Conservation (phyloP, 2,888 invertebrate species). For the Choristoneura rosaceana region DNA sequence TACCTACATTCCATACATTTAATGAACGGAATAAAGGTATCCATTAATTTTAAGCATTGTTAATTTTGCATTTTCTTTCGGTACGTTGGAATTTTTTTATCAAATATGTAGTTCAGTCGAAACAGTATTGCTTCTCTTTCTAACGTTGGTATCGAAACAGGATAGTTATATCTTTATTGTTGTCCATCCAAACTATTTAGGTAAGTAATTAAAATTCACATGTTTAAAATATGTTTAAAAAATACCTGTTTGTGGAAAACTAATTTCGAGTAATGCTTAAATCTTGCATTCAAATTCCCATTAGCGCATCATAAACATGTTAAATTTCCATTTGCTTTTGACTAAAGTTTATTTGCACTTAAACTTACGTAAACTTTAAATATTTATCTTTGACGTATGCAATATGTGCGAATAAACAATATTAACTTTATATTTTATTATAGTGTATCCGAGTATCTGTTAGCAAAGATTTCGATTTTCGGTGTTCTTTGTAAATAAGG, state of each 20-base stretch:
- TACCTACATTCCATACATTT: no score
- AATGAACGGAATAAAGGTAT: no score
- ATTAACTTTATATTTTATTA: constrained; percentile 7
- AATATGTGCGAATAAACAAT: constrained; percentile 23
- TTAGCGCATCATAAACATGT: constrained; percentile 29
- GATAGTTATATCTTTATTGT: no score
- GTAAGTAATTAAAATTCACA: no score
- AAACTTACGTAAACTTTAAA: constrained; percentile 28
- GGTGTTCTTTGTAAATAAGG: neutral
- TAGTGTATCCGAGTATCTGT: neutral
- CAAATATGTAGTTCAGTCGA: no score
- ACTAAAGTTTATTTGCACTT: constrained; percentile 4
- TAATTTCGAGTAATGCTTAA: neutral
- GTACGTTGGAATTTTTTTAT: no score
- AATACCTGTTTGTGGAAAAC: neutral
- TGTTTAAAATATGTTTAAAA: no score
- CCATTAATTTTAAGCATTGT: no score
- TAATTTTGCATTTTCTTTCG: no score
- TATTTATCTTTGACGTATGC: constrained; percentile 31
- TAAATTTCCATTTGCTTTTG: constrained; percentile 21
- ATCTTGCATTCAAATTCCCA: constrained; percentile 8
- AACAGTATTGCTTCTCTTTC: no score
- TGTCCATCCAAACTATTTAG: no score
- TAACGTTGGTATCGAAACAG: no score
- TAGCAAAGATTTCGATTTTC: neutral